These are phyloP conservation scores for Stenodema calcarata DNA, from an alignment of 2,888 invertebrate genomes.

Conservation along the genomic window DNA sequence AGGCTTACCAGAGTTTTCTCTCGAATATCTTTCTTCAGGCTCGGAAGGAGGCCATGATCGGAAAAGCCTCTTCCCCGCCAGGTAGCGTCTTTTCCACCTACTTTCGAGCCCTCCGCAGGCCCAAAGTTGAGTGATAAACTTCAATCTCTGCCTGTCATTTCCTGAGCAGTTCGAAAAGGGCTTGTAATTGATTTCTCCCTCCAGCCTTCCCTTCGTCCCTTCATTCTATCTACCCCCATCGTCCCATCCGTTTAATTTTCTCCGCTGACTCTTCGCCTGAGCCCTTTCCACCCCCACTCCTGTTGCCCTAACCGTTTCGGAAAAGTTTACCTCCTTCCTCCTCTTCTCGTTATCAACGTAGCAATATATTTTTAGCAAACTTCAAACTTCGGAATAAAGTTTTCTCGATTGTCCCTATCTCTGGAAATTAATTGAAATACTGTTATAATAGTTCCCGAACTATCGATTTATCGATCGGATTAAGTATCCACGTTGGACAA, in stretches of 20 bases:
- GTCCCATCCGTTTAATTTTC: constrained; percentile 24
- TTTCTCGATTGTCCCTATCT: background rate
- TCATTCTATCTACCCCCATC: background rate
- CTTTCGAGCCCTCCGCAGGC: background rate
- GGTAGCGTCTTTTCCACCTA: background rate
- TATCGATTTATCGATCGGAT: too few species aligned
- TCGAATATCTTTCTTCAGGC: background rate
- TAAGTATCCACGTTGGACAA: too few species aligned
- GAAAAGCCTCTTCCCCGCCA: background rate
- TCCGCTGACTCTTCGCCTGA: background rate
- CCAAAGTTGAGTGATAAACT: constrained; percentile 40
- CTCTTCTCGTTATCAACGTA: background rate
- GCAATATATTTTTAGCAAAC: background rate
- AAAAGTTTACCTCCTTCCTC: background rate
- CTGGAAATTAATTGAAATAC: background rate
- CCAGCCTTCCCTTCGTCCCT: background rate
- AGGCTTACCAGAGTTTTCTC: background rate
- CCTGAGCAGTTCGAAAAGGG: constrained; percentile 41
- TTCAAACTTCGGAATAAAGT: background rate
- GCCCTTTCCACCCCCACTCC: background rate
- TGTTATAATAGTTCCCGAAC: background rate
- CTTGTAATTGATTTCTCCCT: constrained; percentile 41
- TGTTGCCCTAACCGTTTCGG: background rate
- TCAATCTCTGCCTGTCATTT: constrained; percentile 45
- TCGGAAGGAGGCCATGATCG: background rate